A percentile compares a stretch with the other conserved stretches of the same genome.
Conservation (phyloP, 2,888 invertebrate species). For the Minunthozetes semirufus region DNA sequence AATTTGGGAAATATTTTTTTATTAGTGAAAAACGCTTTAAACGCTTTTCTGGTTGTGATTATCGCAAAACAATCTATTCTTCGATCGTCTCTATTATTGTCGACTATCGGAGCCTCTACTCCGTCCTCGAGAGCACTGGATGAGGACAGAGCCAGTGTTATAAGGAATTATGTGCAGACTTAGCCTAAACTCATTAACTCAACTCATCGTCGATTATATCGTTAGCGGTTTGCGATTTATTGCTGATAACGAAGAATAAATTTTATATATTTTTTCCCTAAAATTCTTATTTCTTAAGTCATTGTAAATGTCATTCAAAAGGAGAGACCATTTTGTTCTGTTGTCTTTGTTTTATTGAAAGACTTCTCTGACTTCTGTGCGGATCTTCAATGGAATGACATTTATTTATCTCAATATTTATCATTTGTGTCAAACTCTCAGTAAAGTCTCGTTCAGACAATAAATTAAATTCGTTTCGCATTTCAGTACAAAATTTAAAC, state of each 20-base stretch:
- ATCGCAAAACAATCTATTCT: no score
- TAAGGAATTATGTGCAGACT: neutral
- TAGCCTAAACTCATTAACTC: neutral
- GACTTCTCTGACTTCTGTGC: neutral
- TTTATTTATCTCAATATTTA: neutral
- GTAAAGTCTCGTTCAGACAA: neutral
- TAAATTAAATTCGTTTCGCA: neutral
- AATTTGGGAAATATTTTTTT: no score
- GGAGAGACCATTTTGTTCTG: neutral
- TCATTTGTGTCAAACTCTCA: neutral
- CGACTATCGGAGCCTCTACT: no score
- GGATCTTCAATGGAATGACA: neutral
- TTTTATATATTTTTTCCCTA: neutral
- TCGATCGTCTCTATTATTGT: no score
- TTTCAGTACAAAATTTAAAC: neutral
- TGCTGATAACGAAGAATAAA: neutral
- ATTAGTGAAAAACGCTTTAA: no score
- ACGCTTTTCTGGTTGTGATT: no score
- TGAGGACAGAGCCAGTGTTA: neutral
- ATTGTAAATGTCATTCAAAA: neutral
- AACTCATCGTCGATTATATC: slow-evolving; percentile 11
- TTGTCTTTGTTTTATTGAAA: neutral
- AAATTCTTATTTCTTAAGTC: neutral
- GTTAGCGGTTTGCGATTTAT: slow-evolving; percentile 17
- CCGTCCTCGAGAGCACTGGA: neutral